Base-by-base conservation (phyloP, 2,888 invertebrate genomes). In the Euplagia quadripunctaria region DNA sequence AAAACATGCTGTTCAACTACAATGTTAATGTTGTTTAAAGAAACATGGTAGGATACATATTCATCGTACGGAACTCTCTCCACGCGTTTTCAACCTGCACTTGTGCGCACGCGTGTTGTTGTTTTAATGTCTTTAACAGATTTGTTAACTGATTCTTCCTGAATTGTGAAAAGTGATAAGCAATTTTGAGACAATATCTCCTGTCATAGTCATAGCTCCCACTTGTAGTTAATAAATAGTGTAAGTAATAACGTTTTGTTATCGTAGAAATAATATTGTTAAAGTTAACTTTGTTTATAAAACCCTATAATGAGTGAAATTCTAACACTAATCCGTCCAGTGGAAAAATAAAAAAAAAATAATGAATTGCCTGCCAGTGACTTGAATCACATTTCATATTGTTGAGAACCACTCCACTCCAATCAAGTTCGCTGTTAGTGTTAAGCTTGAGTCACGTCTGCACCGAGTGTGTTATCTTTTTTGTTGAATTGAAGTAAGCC, bases 141-240 rank as follows among this genome's bases (percentile, higher is more conserved):
- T 46, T 46, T 46, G 0, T 46, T n/a, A 20, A 66, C 74, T 82
- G 82, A 79, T 78, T 72, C 73, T 80, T 74, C 68, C 68, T 68
- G 67, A 82, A 74, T 75, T 76, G 58, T 67, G 70, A 68, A 80
- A 69, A 79, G 76, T 80, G 64, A 83, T 83, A 84, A 83, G 84
- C 83, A 83, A 83, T 84, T 80, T 84, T 78, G 75, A 64, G 80
- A 84, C 82, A 75, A 75, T 75, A 75, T 72, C 49, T 72, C 43
- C 61, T 46, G 49, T 68, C 46, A 64, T 72, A 74, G 64, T 64
- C 68, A 67, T 68, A 69, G 4, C 69, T 41, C 61, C 51, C 52
- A 43, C 63, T 64, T 20, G 61, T 74, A 64, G 67, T 68, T 64
- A 52, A 58, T 68, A 58, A 14, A 51, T 74, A 74, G 71, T 64